Evolutionary conservation across 2,888 invertebrate species (phyloP).

Genomic region (Stictocephala bisonia): DNA sequence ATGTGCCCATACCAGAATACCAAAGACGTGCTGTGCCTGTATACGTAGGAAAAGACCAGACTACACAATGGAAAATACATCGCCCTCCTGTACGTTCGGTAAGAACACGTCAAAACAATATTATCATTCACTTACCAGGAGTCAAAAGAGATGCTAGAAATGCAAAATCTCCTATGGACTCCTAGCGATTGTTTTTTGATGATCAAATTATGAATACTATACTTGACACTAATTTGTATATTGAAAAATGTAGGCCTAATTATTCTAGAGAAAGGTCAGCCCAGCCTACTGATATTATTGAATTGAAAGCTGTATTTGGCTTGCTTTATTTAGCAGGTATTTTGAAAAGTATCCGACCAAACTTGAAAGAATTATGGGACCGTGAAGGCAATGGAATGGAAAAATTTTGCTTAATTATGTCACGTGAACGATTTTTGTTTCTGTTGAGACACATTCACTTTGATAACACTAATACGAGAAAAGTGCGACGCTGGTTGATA

Average conservation of each 20-base stretch:
- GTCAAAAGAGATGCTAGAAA: too few relatives aligned
- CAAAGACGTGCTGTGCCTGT: not conserved
- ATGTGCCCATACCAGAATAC: not conserved
- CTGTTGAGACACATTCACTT: constrained; percentile 6
- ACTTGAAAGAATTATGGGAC: not conserved
- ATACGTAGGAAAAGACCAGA: not conserved
- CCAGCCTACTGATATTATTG: not conserved
- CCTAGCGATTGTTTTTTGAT: not conserved
- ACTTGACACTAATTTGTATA: not conserved
- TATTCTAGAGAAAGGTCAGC: not conserved
- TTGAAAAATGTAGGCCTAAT: not conserved
- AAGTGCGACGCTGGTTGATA: not conserved
- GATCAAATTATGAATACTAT: not conserved
- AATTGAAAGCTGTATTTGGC: not conserved
- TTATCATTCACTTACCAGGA: not conserved
- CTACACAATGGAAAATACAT: not conserved
- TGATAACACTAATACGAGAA: constrained; percentile 28
- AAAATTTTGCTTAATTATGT: not conserved
- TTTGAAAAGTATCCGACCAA: not conserved
- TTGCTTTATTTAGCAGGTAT: not conserved
- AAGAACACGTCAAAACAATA: constrained; percentile 4
- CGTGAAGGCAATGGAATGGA: not conserved
- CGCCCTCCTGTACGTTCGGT: not conserved
- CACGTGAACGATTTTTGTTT: constrained; percentile 20
- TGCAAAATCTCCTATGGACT: not conserved